Evolutionary conservation across 1,140 invertebrate genomes (phyloP).

Genomic region (Agrilus planipennis): DNA sequence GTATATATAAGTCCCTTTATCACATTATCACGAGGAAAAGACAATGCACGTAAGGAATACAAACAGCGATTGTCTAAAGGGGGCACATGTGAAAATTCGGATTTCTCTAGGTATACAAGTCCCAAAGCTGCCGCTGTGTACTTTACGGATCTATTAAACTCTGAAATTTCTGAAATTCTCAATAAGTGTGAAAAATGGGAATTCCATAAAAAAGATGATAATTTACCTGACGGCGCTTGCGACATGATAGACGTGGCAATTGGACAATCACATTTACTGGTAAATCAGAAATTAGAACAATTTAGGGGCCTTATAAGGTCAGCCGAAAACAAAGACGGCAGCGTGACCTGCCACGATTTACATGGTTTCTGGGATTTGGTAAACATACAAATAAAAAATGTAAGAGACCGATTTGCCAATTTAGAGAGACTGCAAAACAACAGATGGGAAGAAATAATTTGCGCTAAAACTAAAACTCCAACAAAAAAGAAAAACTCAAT

Average conservation of each 20-base stretch:
- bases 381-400: constrained; percentile 48
- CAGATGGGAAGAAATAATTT: constrained; percentile 40
- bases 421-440: constrained; percentile 36
- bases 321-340: constrained; percentile 44
- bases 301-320: constrained; percentile 49
- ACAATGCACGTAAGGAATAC: constrained; percentile 21
- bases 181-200: constrained; percentile 38
- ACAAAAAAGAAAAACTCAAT: too few relatives aligned
- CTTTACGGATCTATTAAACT: constrained; percentile 39
- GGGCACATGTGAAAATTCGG: constrained; percentile 1
- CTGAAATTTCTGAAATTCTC: constrained; percentile 37
- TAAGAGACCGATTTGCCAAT: constrained; percentile 42
- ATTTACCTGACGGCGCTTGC: constrained; percentile 35
- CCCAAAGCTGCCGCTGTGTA: constrained; percentile 30
- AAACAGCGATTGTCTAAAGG: too few relatives aligned
- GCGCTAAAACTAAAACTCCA: too few relatives aligned
- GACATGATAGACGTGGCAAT: constrained; percentile 53
- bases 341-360: constrained; percentile 49
- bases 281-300: constrained; percentile 54
- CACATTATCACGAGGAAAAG: constrained; percentile 26
- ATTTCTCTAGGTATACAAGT: constrained; percentile 9
- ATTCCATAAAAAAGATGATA: constrained; percentile 23
- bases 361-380: constrained; percentile 71
- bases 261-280: constrained; percentile 54
- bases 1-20: constrained; percentile 29